Evolutionary conservation across 2,113 vertebrate species (phyloP).

Genomic region (Onychostruthus taczanowskii): DNA sequence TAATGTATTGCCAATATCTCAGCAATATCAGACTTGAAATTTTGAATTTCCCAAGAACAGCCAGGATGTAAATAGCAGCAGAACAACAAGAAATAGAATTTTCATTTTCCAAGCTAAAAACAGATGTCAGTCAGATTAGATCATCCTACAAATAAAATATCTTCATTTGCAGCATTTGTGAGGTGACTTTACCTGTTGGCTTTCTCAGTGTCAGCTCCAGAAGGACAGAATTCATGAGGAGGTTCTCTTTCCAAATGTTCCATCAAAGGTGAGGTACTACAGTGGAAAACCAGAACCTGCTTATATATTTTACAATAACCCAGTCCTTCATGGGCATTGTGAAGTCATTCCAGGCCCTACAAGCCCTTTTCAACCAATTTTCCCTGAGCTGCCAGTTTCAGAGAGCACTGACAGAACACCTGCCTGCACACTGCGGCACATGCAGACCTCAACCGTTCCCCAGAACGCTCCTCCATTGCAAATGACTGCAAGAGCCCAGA

Average conservation of each 20-base stretch:
- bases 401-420: slow-evolving; percentile 25
- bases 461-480: slow-evolving; percentile 37
- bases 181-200: slow-evolving; percentile 68
- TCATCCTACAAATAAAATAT: slow-evolving; percentile 59
- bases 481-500: background rate
- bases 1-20: background rate
- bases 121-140: slow-evolving; percentile 60
- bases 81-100: slow-evolving; percentile 34
- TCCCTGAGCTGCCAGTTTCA: slow-evolving; percentile 50
- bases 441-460: slow-evolving; percentile 57
- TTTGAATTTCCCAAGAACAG: background rate
- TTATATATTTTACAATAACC: slow-evolving; percentile 69
- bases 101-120: slow-evolving; percentile 58
- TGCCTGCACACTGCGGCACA: slow-evolving; percentile 23
- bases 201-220: slow-evolving; percentile 69
- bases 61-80: slow-evolving; percentile 24
- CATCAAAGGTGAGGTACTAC: slow-evolving; percentile 68
- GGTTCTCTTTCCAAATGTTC: slow-evolving; percentile 72
- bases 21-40: background rate
- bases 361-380: slow-evolving; percentile 48
- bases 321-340: slow-evolving; percentile 49
- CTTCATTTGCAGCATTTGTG: slow-evolving; percentile 68
- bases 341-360: slow-evolving; percentile 72
- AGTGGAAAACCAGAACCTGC: slow-evolving; percentile 74
- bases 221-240: slow-evolving; percentile 69